These are phyloP conservation scores for Aleiodes alternator DNA, from an alignment of 2,888 invertebrate species.

Conservation along the genomic window DNA sequence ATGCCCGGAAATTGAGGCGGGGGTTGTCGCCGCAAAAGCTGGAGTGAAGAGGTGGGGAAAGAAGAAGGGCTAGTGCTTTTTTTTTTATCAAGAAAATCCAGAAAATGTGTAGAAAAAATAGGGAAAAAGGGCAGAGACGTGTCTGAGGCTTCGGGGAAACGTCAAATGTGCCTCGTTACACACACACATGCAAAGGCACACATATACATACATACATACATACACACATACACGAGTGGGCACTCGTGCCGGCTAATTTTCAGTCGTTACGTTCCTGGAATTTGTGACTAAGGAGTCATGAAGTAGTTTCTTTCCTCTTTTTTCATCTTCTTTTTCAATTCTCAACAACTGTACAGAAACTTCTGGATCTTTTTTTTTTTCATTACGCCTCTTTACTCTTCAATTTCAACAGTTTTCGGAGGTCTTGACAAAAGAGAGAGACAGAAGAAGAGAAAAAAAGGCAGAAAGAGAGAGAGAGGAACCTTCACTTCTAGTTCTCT, in stretches of 20 bases:
- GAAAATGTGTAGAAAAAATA: conserved; percentile 49
- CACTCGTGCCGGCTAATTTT: conserved; percentile 44
- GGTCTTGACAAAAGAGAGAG: conserved; percentile 8
- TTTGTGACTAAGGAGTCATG: conserved; percentile 13
- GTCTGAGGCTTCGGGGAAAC: conserved; percentile 59
- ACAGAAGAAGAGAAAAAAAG: not conserved
- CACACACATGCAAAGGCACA: not conserved
- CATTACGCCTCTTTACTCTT: conserved; percentile 26
- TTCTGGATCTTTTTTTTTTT: conserved; percentile 34
- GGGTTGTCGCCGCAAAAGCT: no score
- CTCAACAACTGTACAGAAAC: no score
- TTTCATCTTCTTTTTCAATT: no score
- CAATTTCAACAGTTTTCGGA: conserved; percentile 20
- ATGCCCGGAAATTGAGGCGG: not conserved
- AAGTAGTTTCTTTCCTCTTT: no score
- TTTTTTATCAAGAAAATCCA: not conserved
- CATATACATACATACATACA: not conserved
- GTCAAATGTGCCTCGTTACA: conserved; percentile 62
- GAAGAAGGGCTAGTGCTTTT: no score
- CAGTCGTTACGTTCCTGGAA: conserved; percentile 37
- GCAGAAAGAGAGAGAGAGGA: not conserved
- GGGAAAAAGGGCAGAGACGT: conserved; percentile 34
- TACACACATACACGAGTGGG: conserved; percentile 37
- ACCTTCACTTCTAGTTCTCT: not conserved
- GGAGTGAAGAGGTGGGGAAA: not conserved